Base-by-base conservation (phyloP, 2,888 invertebrate genomes). In the Calliopum simillimum region DNA sequence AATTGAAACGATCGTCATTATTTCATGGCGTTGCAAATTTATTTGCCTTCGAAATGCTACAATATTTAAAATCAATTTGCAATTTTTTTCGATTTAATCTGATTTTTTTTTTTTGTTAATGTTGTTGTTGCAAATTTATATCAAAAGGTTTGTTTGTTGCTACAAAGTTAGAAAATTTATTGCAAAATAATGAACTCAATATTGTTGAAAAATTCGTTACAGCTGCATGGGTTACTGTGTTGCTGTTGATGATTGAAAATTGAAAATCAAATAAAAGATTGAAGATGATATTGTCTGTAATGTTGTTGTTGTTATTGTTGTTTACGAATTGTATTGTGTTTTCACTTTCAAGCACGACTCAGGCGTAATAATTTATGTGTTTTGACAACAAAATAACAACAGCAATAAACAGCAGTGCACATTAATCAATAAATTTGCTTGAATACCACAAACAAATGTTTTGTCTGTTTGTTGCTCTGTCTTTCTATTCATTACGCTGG, bases 371-470 rank as follows among this genome's bases (percentile, higher is more conserved):
- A 64, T 64, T 64, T 64, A 64, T 64, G 51, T 64, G 33, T 64
- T 51, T 41, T 33, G 51, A 51, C 49, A 33, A 63, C n/a, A 21
- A 14, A 33, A 61, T 47, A 6, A 13, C 21, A 23, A 56, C 23
- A 25, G 23, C 55, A 8, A 25, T 21, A 41, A 59, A 59, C 59
- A 58, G 23, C n/a, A n/a, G 8, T 8, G 13, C 46, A 72, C 83
- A 83, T 83, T 82, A 82, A 83, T 83, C 82, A 83, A 83, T 82
- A 83, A 83, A 83, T 83, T 83, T 83, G 82, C 81, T 81, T 80
- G 76, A 71, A 72, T 73, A 73, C 74, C 77, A 75, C 67, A 66
- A 64, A 64, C 64, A 64, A 66, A 55, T 44, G 65, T 21, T 13
- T 25, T 14, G 58, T 16, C 33, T 8, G 33, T 33, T n/a, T 56